These are phyloP conservation scores for Champsocephalus esox DNA, from an alignment of 2,797 vertebrate genomes.

Conservation along the genomic window DNA sequence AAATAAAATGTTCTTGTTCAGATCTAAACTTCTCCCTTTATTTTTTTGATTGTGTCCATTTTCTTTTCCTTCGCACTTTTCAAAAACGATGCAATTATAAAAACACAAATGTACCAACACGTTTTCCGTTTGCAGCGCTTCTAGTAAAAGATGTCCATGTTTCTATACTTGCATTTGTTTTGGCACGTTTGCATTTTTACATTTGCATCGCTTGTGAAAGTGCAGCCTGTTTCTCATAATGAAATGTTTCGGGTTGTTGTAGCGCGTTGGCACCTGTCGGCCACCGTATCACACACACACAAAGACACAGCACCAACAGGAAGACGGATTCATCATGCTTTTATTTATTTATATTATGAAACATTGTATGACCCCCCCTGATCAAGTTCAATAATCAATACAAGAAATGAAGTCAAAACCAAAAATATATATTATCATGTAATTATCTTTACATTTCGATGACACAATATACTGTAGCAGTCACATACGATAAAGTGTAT, in stretches of 20 bases:
- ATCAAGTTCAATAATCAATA: conserved; percentile 56
- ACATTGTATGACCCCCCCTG: conserved; percentile 62
- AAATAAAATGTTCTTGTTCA: conserved; percentile 30
- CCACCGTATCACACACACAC: neutral
- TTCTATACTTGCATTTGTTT: too few relatives aligned
- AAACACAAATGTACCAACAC: too few relatives aligned
- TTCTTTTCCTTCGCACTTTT: too few relatives aligned
- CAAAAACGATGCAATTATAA: too few relatives aligned
- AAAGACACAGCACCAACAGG: neutral
- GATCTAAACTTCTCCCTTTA: neutral
- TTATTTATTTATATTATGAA: conserved; percentile 73
- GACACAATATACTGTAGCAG: conserved; percentile 66
- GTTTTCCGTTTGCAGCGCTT: too few relatives aligned
- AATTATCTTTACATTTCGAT: conserved; percentile 60
- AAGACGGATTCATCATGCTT: conserved; percentile 45
- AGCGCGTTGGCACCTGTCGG: too few relatives aligned
- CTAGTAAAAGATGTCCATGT: too few relatives aligned
- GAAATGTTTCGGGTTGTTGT: too few relatives aligned
- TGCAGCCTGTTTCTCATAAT: too few relatives aligned
- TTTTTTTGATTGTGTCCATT: neutral
- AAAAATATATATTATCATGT: conserved; percentile 67
- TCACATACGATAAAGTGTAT: conserved; percentile 79
- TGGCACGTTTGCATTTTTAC: too few relatives aligned
- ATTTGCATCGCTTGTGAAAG: too few relatives aligned
- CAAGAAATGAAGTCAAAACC: conserved; percentile 58